These are phyloP conservation scores for Zaprionus kolodkinae DNA, from an alignment of 1,140 invertebrate genomes.

Conservation along the genomic window DNA sequence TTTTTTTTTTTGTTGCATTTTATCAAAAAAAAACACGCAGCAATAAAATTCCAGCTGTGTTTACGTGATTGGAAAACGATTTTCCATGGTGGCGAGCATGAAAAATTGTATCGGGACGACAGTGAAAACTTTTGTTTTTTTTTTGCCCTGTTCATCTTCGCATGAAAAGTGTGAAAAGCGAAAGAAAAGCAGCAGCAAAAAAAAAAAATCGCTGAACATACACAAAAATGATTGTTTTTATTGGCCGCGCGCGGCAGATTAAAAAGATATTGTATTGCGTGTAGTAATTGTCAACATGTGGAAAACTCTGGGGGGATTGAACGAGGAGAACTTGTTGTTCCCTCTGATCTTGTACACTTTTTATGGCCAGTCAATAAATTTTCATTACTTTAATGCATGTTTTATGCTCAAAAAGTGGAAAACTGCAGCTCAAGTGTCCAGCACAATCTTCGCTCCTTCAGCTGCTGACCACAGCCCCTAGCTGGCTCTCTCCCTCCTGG, in stretches of 20 bases:
- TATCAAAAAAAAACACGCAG: conserved; percentile 67
- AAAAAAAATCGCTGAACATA: conserved; percentile 42
- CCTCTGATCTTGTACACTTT: conserved; percentile 65
- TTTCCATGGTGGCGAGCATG: conserved; percentile 71
- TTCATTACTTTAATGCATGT: conserved; percentile 79
- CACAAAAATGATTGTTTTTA: conserved; percentile 64
- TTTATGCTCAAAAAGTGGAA: conserved; percentile 55
- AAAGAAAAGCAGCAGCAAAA: conserved; percentile 46
- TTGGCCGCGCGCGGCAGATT: conserved; percentile 51
- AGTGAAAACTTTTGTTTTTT: conserved; percentile 34
- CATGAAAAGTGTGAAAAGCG: conserved; percentile 4
- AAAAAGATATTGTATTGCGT: conserved; percentile 56
- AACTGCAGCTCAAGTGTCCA: conserved; percentile 13
- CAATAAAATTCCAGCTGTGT: conserved; percentile 81
- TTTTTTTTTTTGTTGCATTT: conserved; percentile 41
- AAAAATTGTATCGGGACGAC: conserved; percentile 52
- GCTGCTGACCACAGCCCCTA: neutral
- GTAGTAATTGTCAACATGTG: conserved; percentile 51
- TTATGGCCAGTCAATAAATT: conserved; percentile 78
- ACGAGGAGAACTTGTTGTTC: conserved; percentile 23
- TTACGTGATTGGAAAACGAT: conserved; percentile 81
- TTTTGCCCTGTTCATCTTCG: conserved; percentile 17
- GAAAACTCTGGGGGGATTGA: neutral
- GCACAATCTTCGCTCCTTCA: neutral
- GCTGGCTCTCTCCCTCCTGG: neutral